Percentiles rank a stretch among this genome's conserved stretches.
Evolutionary conservation across 2,113 vertebrate species (phyloP).

Genomic region (Lophius piscatorius): DNA sequence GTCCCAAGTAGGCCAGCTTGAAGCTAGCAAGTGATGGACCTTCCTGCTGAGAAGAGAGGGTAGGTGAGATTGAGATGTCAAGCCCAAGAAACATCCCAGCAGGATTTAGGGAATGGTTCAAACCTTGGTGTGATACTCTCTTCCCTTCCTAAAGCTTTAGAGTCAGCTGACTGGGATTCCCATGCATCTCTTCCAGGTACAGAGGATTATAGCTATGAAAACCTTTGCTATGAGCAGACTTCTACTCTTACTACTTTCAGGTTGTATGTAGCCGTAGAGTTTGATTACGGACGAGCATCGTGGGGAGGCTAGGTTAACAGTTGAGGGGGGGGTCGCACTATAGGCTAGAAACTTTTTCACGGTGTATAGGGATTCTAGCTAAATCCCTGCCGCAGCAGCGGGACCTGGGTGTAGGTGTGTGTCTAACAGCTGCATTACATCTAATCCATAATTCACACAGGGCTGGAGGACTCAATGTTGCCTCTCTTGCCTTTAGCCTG

Average conservation of each 20-base stretch:
- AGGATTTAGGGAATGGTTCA: constrained; percentile 61
- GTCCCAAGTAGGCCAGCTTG: constrained; percentile 72
- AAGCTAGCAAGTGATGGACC: constrained; percentile 66
- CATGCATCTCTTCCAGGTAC: constrained; percentile 56
- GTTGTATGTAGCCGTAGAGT: constrained; percentile 33
- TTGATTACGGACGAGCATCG: constrained; percentile 47
- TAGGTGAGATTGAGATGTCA: constrained; percentile 64
- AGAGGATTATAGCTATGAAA: constrained; percentile 57
- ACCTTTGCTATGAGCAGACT: constrained; percentile 42
- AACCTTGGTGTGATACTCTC: constrained; percentile 23
- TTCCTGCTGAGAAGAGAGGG: constrained; percentile 56
- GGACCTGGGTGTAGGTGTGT: constrained; percentile 18
- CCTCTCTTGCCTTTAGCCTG: constrained; percentile 23
- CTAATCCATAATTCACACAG: constrained; percentile 65
- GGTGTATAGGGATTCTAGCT: constrained; percentile 2
- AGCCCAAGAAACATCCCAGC: constrained; percentile 67
- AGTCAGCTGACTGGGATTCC: constrained; percentile 74
- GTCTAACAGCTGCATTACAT: constrained; percentile 57
- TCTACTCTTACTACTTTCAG: constrained; percentile 23
- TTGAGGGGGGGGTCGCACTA: not conserved
- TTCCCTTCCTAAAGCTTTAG: constrained; percentile 40
- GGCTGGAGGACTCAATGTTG: constrained; percentile 33
- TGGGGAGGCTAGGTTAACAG: constrained; percentile 15
- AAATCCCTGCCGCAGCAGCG: not conserved
- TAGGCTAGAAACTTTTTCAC: not conserved